A percentile compares a stretch with the other conserved stretches of the same genome.
These are phyloP conservation scores for Atlantisia rogersi DNA, from an alignment of 2,113 vertebrate species.

Conservation along the genomic window DNA sequence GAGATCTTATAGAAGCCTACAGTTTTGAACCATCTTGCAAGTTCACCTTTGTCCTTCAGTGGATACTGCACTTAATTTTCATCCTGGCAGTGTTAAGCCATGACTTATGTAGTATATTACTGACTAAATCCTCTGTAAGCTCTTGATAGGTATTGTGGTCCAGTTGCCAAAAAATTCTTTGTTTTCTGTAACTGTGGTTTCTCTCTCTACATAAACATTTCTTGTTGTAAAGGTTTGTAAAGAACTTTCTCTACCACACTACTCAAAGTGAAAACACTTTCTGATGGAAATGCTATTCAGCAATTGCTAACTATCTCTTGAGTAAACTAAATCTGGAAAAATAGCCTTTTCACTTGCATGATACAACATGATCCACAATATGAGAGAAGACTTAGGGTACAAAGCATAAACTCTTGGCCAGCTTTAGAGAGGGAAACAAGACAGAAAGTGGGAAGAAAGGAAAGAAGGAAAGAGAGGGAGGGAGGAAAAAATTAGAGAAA, in stretches of 20 bases:
- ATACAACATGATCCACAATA: neutral
- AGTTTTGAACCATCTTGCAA: neutral
- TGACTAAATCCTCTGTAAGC: neutral
- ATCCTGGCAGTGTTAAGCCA: neutral
- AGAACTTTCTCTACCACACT: neutral
- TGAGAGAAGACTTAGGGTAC: neutral
- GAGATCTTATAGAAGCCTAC: neutral
- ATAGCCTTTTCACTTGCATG: neutral
- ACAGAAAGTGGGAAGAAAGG: neutral
- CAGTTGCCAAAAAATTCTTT: neutral
- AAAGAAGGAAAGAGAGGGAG: no score
- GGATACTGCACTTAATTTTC: neutral
- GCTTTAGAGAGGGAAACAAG: neutral
- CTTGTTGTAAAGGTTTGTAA: neutral
- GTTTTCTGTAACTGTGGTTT: neutral
- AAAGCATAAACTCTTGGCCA: neutral
- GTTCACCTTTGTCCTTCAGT: neutral
- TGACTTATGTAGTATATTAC: neutral
- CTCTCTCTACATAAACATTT: neutral
- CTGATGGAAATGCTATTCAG: conserved; percentile 8
- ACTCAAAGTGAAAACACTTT: neutral
- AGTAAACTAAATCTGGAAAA: neutral
- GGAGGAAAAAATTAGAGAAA: neutral
- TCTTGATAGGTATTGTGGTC: neutral
- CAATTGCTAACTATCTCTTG: neutral